A percentile compares a stretch with the other conserved stretches of the same genome.
phyloP scores from a whole-genome alignment of 2,888 invertebrate genomes.

The Rutpela maculata region DNA sequence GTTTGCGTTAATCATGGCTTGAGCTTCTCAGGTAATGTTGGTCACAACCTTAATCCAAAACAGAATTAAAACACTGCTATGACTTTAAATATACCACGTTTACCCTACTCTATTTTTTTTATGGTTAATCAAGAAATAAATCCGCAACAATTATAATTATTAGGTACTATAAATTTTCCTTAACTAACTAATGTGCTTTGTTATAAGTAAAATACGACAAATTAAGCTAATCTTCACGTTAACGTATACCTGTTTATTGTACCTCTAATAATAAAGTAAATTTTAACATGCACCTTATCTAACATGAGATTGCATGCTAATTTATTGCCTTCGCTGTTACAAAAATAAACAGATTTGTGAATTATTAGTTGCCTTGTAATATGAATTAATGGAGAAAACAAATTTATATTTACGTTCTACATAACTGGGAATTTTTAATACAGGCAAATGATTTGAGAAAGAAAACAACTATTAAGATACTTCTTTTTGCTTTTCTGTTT shows the following conservation, averaged over 20 bases:
- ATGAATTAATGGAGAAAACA: no score
- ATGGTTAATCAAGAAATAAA: not conserved
- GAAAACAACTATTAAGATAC: no score
- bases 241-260: not conserved
- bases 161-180: conserved; percentile 17
- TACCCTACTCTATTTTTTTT: not conserved
- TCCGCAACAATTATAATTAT: conserved; percentile 6
- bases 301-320: conserved; percentile 13
- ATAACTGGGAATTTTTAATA: no score
- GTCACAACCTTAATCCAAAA: no score
- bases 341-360: conserved; percentile 17
- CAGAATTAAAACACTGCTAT: no score
- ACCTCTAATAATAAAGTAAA: not conserved
- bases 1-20: no score
- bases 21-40: no score
- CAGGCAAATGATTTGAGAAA: no score
- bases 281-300: conserved; percentile 10
- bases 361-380: not conserved
- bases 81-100: no score
- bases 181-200: conserved; percentile 1
- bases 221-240: conserved; percentile 23
- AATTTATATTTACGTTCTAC: no score
- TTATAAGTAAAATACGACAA: conserved; percentile 5
- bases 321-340: conserved; percentile 4
- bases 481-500: no score